These are phyloP conservation scores for Homarus gammarus DNA, from an alignment of 2,888 invertebrate species.

Conservation along the genomic window DNA sequence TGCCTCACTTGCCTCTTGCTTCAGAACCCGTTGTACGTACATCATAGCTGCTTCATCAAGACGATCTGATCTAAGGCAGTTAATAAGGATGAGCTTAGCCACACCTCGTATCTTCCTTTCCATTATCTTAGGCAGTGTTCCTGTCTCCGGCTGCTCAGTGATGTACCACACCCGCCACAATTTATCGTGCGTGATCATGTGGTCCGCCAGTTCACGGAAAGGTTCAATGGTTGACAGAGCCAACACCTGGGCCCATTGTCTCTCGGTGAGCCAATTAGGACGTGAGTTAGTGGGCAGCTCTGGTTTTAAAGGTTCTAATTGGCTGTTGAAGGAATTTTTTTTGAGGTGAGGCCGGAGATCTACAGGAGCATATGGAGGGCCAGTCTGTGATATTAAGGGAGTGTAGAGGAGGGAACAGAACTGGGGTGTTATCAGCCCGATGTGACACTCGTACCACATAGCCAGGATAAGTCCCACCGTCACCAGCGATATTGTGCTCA, in stretches of 20 bases:
- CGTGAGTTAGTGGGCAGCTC: background rate
- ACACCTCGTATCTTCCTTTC: constrained; percentile 68
- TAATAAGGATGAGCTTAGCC: constrained; percentile 65
- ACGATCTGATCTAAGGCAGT: constrained; percentile 68
- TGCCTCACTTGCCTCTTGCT: constrained; percentile 41
- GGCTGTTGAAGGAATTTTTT: background rate
- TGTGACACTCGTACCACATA: constrained; percentile 72
- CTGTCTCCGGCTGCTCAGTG: constrained; percentile 71
- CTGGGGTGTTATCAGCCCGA: constrained; percentile 45
- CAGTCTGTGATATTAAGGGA: constrained; percentile 8
- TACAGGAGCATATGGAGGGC: background rate
- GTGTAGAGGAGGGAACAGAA: constrained; percentile 66
- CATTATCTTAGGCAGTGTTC: constrained; percentile 57
- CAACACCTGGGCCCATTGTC: constrained; percentile 58
- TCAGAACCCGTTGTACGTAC: constrained; percentile 63
- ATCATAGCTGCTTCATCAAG: constrained; percentile 66
- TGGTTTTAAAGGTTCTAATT: background rate
- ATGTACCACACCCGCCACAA: constrained; percentile 73
- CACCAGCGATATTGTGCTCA: constrained; percentile 46
- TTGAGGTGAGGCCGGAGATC: background rate
- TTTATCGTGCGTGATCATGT: constrained; percentile 47
- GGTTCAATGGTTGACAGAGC: constrained; percentile 40
- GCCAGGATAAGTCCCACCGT: constrained; percentile 67
- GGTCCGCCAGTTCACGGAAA: constrained; percentile 53
- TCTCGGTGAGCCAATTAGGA: constrained; percentile 61